Base-by-base conservation (phyloP, 2,797 vertebrate species). In the Falco naumanni region DNA sequence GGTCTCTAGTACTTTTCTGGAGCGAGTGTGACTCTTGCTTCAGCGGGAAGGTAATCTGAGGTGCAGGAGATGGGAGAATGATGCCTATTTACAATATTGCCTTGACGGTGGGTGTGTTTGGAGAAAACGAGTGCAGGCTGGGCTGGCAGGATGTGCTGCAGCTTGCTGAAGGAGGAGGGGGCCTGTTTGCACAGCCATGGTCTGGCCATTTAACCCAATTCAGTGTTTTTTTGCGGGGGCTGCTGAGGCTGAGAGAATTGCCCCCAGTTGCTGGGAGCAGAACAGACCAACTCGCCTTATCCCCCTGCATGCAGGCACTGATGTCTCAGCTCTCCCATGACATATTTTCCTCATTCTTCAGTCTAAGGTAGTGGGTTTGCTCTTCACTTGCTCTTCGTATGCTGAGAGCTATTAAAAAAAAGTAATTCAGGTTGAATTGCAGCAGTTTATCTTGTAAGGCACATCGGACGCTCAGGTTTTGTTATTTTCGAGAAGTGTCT, bases 261-360 rank as follows among this genome's bases (percentile, higher is more conserved):
- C 29, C 13, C 0, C 0, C 8, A 6, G 50, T n/a, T 63, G 15
- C 3, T 57, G 25, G 10, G 11, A 41, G 26, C 12, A 37, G 45
- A 60, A 7, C 31, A 75, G n/a, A 34, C 8, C 0, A 3, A 18
- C 48, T 83, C 14, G 45, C 16, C 60, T 15, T 7, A 2, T 59
- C 26, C 26, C 56, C 15, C 0, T 6, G 17, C 18, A 28, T 0
- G 0, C 25, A 54, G 57, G 22, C 3, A 2, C 4, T 68, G 61
- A 21, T 72, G 33, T 48, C 33, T 61, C 41, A 43, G 54, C 34
- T 43, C 24, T 84, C 51, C 57, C 29, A 2, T 41, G 59, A 29
- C 1, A 4, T 25, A 4, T 39, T 87, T 74, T 79, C 88, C 29
- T 64, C 45, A 15, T 65, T 88, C 20, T 17, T 86, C 65, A 22